Conservation (phyloP, 2,113 vertebrate species). For the Acinonyx jubatus region DNA sequence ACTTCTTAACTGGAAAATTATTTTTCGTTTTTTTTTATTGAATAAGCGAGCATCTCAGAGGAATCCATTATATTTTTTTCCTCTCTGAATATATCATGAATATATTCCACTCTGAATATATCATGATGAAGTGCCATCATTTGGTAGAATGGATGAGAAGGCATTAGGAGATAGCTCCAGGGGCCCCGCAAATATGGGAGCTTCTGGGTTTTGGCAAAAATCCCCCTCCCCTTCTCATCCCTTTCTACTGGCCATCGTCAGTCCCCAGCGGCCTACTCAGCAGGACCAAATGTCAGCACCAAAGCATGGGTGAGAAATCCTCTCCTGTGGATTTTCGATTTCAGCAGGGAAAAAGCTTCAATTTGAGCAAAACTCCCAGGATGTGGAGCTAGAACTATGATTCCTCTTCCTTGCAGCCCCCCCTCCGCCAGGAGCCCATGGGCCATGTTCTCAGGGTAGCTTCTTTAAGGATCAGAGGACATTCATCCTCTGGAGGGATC, state of each 20-base stretch:
- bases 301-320: neutral
- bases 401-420: neutral
- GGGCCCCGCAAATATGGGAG: neutral
- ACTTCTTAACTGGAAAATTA: constrained; percentile 85
- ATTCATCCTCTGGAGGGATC: neutral
- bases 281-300: neutral
- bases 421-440: neutral
- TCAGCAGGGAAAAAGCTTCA: neutral
- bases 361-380: neutral
- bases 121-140: constrained; percentile 81
- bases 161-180: constrained; percentile 15
- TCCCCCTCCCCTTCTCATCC: neutral
- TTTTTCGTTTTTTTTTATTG: constrained; percentile 87
- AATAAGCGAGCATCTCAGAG: constrained; percentile 88
- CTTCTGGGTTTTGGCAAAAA: neutral
- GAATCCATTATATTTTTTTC: constrained; percentile 81
- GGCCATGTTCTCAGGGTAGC: rapidly evolving
- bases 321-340: neutral
- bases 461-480: neutral
- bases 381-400: neutral
- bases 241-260: neutral
- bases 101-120: constrained; percentile 79
- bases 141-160: constrained; percentile 84
- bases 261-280: neutral
- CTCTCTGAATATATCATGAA: constrained; percentile 84